Evolutionary conservation across 2,113 vertebrate genomes (phyloP).

Genomic region (Megalops atlanticus): DNA sequence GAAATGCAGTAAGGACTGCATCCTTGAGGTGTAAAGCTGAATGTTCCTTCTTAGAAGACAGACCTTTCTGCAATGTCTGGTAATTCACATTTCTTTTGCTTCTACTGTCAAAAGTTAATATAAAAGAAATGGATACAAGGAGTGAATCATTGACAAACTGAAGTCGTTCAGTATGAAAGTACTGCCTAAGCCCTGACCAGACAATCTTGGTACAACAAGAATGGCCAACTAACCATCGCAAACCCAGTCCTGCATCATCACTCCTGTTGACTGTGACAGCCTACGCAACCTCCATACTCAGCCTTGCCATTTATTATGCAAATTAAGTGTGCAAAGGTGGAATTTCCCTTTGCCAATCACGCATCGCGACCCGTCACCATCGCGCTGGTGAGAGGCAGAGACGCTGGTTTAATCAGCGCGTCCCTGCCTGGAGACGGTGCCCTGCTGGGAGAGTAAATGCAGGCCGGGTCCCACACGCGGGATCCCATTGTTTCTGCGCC

Average conservation of each 20-base stretch:
- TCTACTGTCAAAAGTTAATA: neutral
- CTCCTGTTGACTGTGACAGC: neutral
- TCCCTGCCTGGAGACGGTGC: slow-evolving; percentile 41
- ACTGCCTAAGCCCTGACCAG: neutral
- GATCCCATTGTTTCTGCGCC: slow-evolving; percentile 47
- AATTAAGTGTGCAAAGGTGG: slow-evolving; percentile 47
- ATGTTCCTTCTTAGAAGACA: too few relatives aligned
- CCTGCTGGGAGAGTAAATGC: slow-evolving; percentile 50
- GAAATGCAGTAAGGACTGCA: too few relatives aligned
- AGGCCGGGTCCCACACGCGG: slow-evolving; percentile 47
- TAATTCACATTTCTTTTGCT: too few relatives aligned
- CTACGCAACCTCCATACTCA: neutral
- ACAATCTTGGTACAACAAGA: neutral
- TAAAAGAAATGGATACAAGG: neutral
- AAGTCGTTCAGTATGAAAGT: neutral
- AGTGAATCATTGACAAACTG: neutral
- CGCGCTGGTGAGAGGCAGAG: slow-evolving; percentile 33
- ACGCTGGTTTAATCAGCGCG: slow-evolving; percentile 44
- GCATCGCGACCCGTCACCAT: slow-evolving; percentile 46
- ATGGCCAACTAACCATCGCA: neutral
- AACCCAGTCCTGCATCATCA: neutral
- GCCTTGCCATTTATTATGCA: slow-evolving; percentile 48
- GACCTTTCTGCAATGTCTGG: too few relatives aligned
- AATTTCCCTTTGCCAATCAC: slow-evolving; percentile 50
- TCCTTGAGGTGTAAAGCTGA: too few relatives aligned